Conservation (phyloP, 2,113 vertebrate species). For the Callipepla squamata region DNA sequence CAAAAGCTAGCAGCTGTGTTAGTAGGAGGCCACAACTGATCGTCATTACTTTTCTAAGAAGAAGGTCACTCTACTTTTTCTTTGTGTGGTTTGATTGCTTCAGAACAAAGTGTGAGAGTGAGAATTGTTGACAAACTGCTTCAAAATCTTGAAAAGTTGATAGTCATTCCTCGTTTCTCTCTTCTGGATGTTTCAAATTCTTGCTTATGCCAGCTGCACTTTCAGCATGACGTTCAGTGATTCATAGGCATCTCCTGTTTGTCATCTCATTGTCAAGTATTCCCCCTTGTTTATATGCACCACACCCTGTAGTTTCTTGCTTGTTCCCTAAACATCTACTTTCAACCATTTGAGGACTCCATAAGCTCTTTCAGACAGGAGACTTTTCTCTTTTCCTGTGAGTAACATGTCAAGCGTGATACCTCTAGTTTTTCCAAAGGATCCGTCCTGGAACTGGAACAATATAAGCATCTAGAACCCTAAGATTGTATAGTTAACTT, state of each 20-base stretch:
- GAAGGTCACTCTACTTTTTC: not conserved
- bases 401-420: not conserved
- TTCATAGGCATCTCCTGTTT: not conserved
- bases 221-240: not conserved
- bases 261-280: not conserved
- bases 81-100: not conserved
- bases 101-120: not conserved
- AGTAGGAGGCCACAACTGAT: not conserved
- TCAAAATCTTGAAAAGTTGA: not conserved
- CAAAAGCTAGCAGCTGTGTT: not conserved
- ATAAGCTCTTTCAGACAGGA: not conserved
- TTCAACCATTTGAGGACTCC: not conserved
- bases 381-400: not conserved
- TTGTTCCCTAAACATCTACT: not conserved
- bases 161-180: conserved; percentile 3
- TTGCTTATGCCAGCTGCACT: not conserved
- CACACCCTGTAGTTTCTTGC: not conserved
- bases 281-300: not conserved
- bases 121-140: not conserved
- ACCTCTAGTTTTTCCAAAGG: not conserved
- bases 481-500: not conserved
- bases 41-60: not conserved
- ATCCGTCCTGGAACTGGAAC: not conserved
- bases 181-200: not conserved
- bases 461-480: not conserved